Conservation (phyloP, 2,888 invertebrate genomes). For the Hydrotaea diabolus region DNA sequence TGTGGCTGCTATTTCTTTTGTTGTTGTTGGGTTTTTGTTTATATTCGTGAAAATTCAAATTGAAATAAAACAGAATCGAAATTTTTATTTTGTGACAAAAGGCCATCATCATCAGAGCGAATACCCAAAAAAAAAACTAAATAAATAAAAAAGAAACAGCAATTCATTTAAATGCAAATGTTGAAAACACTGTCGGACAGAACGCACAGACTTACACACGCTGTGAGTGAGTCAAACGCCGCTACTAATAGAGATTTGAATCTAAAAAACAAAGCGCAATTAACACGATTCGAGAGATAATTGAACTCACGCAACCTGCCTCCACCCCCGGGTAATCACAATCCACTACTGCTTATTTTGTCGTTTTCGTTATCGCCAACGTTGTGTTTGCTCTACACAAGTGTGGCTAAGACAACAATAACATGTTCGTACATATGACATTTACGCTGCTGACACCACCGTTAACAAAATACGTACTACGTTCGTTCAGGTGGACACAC, state of each 20-base stretch:
- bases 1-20: background rate
- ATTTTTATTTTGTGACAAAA: background rate
- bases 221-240: background rate
- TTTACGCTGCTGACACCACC: background rate
- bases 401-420: background rate
- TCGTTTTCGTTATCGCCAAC: background rate
- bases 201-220: background rate
- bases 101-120: background rate
- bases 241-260: background rate
- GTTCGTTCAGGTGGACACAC: too few species aligned
- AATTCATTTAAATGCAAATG: constrained; percentile 3
- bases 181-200: background rate
- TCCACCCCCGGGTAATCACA: too few species aligned
- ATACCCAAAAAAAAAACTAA: background rate
- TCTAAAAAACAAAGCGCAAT: constrained; percentile 51
- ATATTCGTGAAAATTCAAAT: background rate
- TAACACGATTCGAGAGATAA: constrained; percentile 54
- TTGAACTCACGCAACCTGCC: constrained; percentile 43
- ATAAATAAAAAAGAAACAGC: too few species aligned
- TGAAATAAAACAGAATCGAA: background rate
- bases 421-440: background rate
- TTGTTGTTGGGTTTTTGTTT: background rate
- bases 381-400: background rate
- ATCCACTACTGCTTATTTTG: constrained; percentile 40
- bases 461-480: background rate